Evolutionary conservation across 2,113 vertebrate species (phyloP).

Genomic region (Cariama cristata): DNA sequence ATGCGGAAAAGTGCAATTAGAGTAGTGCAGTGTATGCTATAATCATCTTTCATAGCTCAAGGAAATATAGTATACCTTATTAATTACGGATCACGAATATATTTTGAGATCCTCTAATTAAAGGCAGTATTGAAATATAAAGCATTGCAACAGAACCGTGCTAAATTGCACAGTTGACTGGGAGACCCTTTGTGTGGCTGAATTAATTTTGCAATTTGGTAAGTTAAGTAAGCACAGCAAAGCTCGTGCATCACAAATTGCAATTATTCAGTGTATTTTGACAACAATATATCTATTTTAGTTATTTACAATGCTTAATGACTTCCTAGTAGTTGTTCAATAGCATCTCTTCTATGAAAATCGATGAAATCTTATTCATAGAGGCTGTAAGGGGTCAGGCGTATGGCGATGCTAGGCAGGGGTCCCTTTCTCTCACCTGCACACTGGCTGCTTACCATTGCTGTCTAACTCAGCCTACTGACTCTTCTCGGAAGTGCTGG

Average conservation of each 20-base stretch:
- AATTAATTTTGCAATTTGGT: constrained; percentile 37
- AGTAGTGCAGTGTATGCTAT: background rate
- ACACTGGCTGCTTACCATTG: background rate
- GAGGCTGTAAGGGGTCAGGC: background rate
- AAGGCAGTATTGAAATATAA: background rate
- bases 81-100: background rate
- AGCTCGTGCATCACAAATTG: background rate
- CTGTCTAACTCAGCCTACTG: background rate
- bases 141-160: background rate
- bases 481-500: background rate
- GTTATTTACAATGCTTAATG: constrained; percentile 25
- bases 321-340: background rate
- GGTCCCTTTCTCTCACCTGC: constrained; percentile 17
- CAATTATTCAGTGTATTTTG: constrained; percentile 22
- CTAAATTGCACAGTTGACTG: constrained; percentile 3
- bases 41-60: background rate
- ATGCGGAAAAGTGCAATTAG: background rate
- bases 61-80: background rate
- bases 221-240: background rate
- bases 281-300: background rate
- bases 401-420: background rate
- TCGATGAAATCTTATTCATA: background rate
- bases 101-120: constrained; percentile 16
- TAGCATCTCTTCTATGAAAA: background rate
- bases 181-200: background rate